Evolutionary conservation across 2,888 invertebrate species (phyloP).

Genomic region (Tiliacea aurago): DNA sequence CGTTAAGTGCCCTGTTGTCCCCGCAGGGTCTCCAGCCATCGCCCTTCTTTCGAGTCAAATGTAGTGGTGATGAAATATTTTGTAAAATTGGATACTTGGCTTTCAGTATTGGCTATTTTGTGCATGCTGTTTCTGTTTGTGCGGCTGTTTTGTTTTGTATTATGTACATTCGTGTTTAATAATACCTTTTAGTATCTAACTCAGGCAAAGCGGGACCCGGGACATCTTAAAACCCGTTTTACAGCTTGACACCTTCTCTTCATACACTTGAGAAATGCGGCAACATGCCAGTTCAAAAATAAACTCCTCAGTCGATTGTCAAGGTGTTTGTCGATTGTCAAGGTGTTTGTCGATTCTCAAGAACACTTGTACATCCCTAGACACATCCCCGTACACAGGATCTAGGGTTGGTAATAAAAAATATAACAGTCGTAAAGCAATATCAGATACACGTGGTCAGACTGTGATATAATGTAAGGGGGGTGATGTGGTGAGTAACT

Average conservation of each 20-base stretch:
- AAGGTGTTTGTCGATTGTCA: slow-evolving; percentile 44
- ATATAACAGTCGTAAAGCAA: slow-evolving; percentile 73
- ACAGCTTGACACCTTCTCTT: neutral
- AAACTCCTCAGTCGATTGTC: slow-evolving; percentile 32
- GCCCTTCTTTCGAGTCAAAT: too few relatives aligned
- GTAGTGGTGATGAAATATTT: too few relatives aligned
- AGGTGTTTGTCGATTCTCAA: slow-evolving; percentile 47
- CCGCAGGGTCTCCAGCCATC: too few relatives aligned
- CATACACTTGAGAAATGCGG: neutral
- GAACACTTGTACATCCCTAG: slow-evolving; percentile 52
- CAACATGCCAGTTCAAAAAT: slow-evolving; percentile 15
- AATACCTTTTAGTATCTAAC: neutral
- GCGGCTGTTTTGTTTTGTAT: too few relatives aligned
- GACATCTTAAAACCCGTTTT: too few relatives aligned
- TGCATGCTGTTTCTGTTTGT: too few relatives aligned
- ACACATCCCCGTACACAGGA: slow-evolving; percentile 39
- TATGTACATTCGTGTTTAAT: too few relatives aligned
- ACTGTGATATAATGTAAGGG: slow-evolving; percentile 56
- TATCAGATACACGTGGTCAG: slow-evolving; percentile 70
- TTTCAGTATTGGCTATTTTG: too few relatives aligned
- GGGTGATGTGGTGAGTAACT: slow-evolving; percentile 44
- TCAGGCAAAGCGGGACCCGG: neutral
- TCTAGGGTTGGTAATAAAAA: slow-evolving; percentile 70
- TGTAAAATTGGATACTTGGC: too few relatives aligned
- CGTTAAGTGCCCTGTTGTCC: too few relatives aligned